phyloP scores from a whole-genome alignment of 1,140 invertebrate species.

The Apis cerana region DNA sequence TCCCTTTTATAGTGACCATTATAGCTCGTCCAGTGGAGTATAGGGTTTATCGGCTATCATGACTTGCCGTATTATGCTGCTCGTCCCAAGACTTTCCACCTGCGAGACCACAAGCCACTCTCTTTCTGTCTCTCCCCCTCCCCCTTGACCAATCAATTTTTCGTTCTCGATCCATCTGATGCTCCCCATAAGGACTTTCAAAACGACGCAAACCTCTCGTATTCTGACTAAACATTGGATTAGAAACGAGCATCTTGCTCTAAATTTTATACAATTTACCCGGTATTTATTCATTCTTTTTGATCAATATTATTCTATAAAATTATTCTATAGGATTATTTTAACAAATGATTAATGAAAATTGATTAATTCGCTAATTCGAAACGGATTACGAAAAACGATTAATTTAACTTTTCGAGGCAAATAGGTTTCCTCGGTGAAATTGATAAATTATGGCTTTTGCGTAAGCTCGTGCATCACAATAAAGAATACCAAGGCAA shows the following conservation, averaged over 20 bases:
- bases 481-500: not conserved
- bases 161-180: conserved; percentile 1
- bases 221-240: not conserved
- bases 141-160: conserved; percentile 20
- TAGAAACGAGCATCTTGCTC: not conserved
- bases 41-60: conserved; percentile 60
- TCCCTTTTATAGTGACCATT: conserved; percentile 47
- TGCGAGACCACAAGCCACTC: conserved; percentile 43
- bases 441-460: no score
- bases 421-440: no score
- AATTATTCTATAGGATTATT: no score
- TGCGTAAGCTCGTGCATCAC: not conserved
- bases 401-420: no score
- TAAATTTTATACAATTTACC: no score
- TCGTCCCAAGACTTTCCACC: conserved; percentile 52
- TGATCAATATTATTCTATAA: no score
- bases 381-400: no score
- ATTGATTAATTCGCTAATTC: no score
- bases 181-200: not conserved
- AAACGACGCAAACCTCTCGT: not conserved
- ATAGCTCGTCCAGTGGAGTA: conserved; percentile 49
- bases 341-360: no score
- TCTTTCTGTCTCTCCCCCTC: no score
- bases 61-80: conserved; percentile 54
- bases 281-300: no score